phyloP scores from a whole-genome alignment of 2,888 invertebrate species.

The Eristalis arbustorum region DNA sequence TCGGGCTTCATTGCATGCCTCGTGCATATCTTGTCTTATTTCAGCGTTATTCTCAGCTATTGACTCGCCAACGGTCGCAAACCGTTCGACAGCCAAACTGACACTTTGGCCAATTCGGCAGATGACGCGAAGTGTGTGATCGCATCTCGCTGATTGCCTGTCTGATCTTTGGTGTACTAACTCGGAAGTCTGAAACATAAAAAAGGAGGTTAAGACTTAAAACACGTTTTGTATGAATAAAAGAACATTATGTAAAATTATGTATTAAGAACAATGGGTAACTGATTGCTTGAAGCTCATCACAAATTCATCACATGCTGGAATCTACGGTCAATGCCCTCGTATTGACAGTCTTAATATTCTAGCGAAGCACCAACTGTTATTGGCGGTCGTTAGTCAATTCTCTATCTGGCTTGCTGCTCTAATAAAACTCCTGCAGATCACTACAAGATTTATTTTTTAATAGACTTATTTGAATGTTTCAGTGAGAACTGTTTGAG shows the following conservation, averaged over 20 bases:
- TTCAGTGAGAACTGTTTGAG: no score
- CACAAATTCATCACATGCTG: no score
- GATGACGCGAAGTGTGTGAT: constrained; percentile 86
- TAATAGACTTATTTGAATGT: no score
- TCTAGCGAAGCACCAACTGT: no score
- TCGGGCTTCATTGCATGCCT: constrained; percentile 98
- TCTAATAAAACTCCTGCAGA: no score
- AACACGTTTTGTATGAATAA: no score
- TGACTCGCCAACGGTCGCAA: constrained; percentile 98
- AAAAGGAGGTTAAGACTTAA: neutral
- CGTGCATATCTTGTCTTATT: constrained; percentile 98
- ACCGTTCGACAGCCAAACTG: constrained; percentile 97
- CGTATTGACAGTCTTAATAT: no score
- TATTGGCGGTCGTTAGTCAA: no score
- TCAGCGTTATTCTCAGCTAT: constrained; percentile 99
- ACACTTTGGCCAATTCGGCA: constrained; percentile 97
- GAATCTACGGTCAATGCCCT: no score
- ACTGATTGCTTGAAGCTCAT: neutral
- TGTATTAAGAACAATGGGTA: no score
- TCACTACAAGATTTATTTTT: no score
- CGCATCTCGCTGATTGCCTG: constrained; percentile 80
- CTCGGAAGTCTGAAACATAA: constrained; percentile 89
- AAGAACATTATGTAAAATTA: neutral
- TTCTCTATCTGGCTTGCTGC: no score
- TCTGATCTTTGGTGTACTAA: constrained; percentile 91